phyloP scores from a whole-genome alignment of 2,797 vertebrate genomes.

The Fistularia tabacaria region DNA sequence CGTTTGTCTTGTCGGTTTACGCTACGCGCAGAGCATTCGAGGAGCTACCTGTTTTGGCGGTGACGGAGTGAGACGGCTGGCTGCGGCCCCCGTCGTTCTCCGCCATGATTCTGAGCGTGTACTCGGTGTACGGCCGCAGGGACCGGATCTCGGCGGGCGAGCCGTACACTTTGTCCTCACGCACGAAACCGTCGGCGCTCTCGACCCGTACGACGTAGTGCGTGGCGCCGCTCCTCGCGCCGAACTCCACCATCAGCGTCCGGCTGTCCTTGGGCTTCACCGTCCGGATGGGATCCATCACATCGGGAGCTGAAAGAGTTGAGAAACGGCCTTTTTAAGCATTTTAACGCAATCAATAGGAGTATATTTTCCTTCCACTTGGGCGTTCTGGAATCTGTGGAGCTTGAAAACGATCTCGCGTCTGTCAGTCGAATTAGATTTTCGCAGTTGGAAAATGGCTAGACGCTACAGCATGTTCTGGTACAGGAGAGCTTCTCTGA shows the following conservation, averaged over 20 bases:
- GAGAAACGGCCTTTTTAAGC: not conserved
- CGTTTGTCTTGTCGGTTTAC: no score
- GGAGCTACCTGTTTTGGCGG: conserved; percentile 83
- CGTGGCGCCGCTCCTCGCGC: conserved; percentile 65
- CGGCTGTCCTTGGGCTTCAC: conserved; percentile 84
- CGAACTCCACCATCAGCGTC: conserved; percentile 83
- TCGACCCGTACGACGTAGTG: conserved; percentile 80
- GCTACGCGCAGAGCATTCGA: not conserved
- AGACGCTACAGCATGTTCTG: no score
- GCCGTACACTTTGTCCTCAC: conserved; percentile 71
- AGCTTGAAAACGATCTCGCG: no score
- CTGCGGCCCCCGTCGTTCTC: conserved; percentile 77
- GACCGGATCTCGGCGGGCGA: conserved; percentile 80
- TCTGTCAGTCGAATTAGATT: no score
- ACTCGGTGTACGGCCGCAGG: conserved; percentile 81
- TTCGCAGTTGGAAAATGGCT: no score
- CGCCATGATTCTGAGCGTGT: conserved; percentile 82
- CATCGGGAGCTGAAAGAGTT: conserved; percentile 74
- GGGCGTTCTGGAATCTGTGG: no score
- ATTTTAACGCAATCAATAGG: not conserved
- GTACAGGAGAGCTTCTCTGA: no score
- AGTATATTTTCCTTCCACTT: no score
- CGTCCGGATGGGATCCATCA: conserved; percentile 43
- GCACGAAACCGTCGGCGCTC: conserved; percentile 61
- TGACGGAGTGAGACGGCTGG: conserved; percentile 78